These are phyloP conservation scores for Caenorhabditis tropicalis DNA, from an alignment of 1,140 invertebrate genomes.

Conservation along the genomic window DNA sequence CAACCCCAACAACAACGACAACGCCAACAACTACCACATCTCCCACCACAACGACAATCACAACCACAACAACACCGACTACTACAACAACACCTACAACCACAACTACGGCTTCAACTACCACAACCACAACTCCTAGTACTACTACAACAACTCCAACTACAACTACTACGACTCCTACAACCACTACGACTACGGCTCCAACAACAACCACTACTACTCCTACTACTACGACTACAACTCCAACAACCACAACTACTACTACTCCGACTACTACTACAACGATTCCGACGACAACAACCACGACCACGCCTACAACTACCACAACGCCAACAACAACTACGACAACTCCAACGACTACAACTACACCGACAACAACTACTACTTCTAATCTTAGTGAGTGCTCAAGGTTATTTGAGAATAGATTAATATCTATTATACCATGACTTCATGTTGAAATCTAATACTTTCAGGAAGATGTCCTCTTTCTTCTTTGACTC, in stretches of 20 bases:
- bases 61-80: neutral
- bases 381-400: neutral
- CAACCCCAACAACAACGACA: neutral
- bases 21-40: neutral
- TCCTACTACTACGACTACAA: neutral
- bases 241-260: neutral
- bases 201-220: neutral
- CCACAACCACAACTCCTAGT: neutral
- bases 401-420: neutral
- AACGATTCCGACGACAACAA: neutral
- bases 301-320: neutral
- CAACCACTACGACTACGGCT: neutral
- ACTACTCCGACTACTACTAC: neutral
- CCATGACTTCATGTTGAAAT: neutral
- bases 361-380: neutral
- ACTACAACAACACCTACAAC: neutral
- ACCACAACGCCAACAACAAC: neutral
- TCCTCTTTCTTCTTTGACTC: neutral
- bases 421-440: too few species aligned
- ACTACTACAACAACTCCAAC: neutral
- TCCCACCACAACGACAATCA: neutral
- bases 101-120: neutral
- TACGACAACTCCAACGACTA: neutral
- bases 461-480: neutral
- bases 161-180: neutral